Conservation (phyloP, 2,113 vertebrate genomes). For the Paraplagusia blochii region DNA sequence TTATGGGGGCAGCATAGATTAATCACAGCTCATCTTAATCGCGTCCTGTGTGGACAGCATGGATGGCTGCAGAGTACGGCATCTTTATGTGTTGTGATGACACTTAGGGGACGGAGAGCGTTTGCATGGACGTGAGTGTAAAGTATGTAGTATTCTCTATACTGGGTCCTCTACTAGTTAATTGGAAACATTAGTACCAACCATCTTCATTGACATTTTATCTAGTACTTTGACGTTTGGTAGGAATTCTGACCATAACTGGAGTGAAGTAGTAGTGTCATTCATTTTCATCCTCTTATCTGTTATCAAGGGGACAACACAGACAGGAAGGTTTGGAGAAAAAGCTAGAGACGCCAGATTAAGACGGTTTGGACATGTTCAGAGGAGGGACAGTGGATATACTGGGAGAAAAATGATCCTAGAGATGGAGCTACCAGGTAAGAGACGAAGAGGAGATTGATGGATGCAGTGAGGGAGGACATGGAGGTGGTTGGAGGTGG, state of each 20-base stretch:
- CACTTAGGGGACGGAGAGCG: conserved; percentile 41
- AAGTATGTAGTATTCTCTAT: conserved; percentile 47
- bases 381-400: too few species aligned
- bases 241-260: conserved; percentile 31
- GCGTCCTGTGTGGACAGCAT: conserved; percentile 64
- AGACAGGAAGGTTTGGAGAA: too few species aligned
- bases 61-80: conserved; percentile 58
- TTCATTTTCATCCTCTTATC: too few species aligned
- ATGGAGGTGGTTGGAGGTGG: too few species aligned
- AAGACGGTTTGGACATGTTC: too few species aligned
- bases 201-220: conserved; percentile 54
- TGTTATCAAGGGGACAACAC: too few species aligned
- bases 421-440: too few species aligned
- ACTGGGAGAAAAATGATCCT: too few species aligned
- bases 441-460: too few species aligned
- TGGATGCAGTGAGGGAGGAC: too few species aligned
- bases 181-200: conserved; percentile 60
- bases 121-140: conserved; percentile 59
- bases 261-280: background rate
- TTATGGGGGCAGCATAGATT: conserved; percentile 76
- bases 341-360: too few species aligned
- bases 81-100: conserved; percentile 60
- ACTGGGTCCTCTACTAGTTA: conserved; percentile 43
- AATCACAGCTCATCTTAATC: conserved; percentile 75
- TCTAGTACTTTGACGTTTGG: conserved; percentile 56